These are phyloP conservation scores for Madoqua kirkii DNA, from an alignment of 2,113 vertebrate species.

Conservation along the genomic window DNA sequence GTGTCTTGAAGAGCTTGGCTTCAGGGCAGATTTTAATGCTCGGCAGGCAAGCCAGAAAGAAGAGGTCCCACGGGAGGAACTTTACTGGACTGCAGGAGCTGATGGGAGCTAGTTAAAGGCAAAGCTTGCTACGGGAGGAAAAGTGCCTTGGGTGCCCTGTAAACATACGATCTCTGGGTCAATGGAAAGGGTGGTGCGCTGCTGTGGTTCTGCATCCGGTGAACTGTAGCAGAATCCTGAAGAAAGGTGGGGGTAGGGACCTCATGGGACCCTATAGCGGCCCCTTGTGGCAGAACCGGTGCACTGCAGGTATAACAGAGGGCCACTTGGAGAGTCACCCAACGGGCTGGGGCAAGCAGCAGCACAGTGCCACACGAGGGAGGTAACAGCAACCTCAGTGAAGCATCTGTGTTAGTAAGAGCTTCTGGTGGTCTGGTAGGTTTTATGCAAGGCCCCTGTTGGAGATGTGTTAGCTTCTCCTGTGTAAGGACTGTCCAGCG, in stretches of 20 bases:
- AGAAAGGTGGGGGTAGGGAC: neutral
- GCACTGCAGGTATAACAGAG: neutral
- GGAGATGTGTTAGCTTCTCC: neutral
- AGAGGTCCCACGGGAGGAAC: neutral
- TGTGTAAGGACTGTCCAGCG: neutral
- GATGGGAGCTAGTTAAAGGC: neutral
- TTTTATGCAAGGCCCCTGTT: neutral
- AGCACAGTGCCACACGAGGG: neutral
- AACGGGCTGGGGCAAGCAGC: neutral
- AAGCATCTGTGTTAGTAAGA: neutral
- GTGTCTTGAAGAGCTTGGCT: conserved; percentile 48
- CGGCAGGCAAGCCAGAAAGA: neutral
- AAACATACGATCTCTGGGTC: neutral
- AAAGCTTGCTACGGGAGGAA: neutral
- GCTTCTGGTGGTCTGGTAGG: neutral
- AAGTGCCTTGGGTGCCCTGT: neutral
- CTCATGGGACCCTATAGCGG: fast-evolving
- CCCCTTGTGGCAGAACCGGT: neutral
- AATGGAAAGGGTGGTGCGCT: fast-evolving
- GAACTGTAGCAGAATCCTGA: neutral
- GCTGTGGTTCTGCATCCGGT: neutral
- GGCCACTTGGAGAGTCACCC: neutral
- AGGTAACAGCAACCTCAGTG: neutral
- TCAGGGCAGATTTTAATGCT: conserved; percentile 36
- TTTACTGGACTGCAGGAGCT: neutral